phyloP scores from a whole-genome alignment of 2,888 invertebrate species.

The Hydrotaea diabolus region DNA sequence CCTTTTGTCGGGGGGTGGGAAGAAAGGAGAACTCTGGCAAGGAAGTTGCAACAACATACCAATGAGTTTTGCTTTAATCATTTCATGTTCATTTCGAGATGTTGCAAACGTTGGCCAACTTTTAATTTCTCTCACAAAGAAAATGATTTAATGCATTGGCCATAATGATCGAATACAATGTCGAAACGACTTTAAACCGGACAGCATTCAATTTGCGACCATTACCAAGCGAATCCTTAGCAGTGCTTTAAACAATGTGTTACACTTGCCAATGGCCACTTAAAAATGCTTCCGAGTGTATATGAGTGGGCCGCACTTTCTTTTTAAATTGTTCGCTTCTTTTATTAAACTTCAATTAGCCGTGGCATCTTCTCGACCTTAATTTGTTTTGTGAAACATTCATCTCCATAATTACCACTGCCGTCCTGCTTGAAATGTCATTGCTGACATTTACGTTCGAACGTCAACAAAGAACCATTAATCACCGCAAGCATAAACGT shows the following conservation, averaged over 20 bases:
- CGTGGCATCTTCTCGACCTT: background rate
- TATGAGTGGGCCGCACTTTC: background rate
- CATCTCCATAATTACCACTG: constrained; percentile 18
- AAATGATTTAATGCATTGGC: constrained; percentile 28
- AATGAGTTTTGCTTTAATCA: constrained; percentile 41
- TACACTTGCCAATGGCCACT: too few relatives aligned
- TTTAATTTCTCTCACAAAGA: background rate
- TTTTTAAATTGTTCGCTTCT: background rate
- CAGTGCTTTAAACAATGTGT: too few relatives aligned
- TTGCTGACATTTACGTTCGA: constrained; percentile 2
- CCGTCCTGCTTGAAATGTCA: constrained; percentile 1
- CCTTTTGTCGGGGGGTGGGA: constrained; percentile 15
- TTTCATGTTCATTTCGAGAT: constrained; percentile 24
- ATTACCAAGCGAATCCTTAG: too few relatives aligned
- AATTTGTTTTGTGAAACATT: background rate
- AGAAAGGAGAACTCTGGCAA: background rate
- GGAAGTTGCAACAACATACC: constrained; percentile 32
- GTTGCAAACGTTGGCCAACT: constrained; percentile 13
- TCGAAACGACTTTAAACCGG: too few relatives aligned
- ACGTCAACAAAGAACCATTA: constrained; percentile 27
- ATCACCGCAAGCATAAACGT: constrained; percentile 21
- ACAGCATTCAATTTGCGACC: background rate
- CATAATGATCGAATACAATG: background rate
- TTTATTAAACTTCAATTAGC: background rate
- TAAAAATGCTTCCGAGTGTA: too few relatives aligned